These are phyloP conservation scores for Chaetura pelagica DNA, from an alignment of 2,113 vertebrate species.

Conservation along the genomic window DNA sequence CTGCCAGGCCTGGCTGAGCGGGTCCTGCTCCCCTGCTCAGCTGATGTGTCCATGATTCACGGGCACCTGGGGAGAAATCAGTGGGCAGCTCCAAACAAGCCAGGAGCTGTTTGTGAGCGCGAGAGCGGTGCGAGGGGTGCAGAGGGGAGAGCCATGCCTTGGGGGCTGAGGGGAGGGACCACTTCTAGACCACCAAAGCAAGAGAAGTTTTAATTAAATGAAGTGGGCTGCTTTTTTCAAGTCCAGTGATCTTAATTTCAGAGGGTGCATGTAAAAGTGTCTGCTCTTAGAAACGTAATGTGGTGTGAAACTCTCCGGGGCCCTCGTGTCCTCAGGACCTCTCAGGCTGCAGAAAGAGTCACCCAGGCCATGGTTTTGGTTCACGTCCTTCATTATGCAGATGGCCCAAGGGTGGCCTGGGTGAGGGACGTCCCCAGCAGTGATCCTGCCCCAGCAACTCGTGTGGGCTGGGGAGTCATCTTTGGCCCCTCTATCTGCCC, in stretches of 20 bases:
- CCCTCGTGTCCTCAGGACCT: rapidly evolving
- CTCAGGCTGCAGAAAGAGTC: neutral
- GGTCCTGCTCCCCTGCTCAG: neutral
- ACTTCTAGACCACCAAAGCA: neutral
- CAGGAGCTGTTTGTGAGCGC: rapidly evolving
- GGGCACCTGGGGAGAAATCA: neutral
- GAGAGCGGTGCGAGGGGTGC: rapidly evolving
- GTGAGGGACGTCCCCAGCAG: neutral
- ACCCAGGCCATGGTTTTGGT: neutral
- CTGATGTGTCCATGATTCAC: rapidly evolving
- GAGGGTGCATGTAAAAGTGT: neutral
- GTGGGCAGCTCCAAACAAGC: neutral
- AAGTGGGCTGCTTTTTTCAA: neutral
- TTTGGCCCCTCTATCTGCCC: rapidly evolving
- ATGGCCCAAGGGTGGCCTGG: rapidly evolving
- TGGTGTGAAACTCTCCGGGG: neutral
- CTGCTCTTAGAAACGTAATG: neutral
- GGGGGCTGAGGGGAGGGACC: neutral
- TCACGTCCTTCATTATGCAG: rapidly evolving
- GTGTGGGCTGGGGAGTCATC: rapidly evolving
- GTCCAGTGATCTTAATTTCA: neutral
- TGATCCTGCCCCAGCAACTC: rapidly evolving
- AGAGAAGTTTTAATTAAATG: neutral
- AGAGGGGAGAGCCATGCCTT: rapidly evolving
- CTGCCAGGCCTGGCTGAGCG: neutral